Conservation (phyloP, 2,113 vertebrate genomes). For the Pomatorhinus ruficollis region DNA sequence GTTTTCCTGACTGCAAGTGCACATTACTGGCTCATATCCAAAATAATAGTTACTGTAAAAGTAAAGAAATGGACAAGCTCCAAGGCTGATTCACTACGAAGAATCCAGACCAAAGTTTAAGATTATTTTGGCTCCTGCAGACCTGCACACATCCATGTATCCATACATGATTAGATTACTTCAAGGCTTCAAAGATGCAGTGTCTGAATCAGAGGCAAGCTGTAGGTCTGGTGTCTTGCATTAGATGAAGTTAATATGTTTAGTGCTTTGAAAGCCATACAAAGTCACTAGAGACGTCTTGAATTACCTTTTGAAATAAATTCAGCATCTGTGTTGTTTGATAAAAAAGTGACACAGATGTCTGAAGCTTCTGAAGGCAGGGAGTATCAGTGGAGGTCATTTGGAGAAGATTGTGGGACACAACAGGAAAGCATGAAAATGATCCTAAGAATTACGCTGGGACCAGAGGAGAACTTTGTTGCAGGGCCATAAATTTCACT, state of each 20-base stretch:
- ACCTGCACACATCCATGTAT: background rate
- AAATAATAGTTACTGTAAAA: background rate
- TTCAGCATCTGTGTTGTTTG: background rate
- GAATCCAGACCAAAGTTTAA: conserved; percentile 30
- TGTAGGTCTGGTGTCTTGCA: background rate
- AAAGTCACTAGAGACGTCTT: conserved; percentile 3
- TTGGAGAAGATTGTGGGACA: background rate
- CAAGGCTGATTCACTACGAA: background rate
- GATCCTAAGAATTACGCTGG: background rate
- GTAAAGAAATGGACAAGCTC: background rate
- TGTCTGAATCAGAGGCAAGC: conserved; percentile 38
- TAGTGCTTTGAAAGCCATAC: conserved; percentile 25
- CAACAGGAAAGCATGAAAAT: background rate
- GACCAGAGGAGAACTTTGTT: background rate
- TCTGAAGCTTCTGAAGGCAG: background rate
- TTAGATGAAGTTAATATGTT: conserved; percentile 14
- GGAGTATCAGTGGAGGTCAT: background rate
- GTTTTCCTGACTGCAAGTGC: fast-evolving
- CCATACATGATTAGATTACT: conserved; percentile 23
- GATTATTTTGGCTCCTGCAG: background rate
- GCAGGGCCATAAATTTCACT: background rate
- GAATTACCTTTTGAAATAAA: conserved; percentile 20
- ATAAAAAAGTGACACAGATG: background rate
- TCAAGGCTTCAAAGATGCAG: conserved; percentile 45
- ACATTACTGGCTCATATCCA: background rate